Base-by-base conservation (phyloP, 2,113 vertebrate genomes). In the Mobula hypostoma region DNA sequence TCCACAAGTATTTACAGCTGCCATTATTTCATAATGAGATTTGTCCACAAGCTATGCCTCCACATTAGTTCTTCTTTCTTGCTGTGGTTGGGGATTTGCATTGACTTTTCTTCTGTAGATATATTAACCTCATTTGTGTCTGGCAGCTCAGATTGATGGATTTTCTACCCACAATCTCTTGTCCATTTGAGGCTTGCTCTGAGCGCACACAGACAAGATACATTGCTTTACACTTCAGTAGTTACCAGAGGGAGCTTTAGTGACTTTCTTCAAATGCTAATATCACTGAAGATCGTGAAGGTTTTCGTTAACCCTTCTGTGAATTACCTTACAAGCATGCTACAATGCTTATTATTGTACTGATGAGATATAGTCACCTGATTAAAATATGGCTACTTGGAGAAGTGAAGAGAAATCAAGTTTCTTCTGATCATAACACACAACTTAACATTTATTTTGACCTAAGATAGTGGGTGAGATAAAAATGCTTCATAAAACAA, bases 11-110 rank as follows among this genome's bases (percentile, higher is more conserved):
- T 90, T 90, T 90, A 90, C 85, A 90, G n/a, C 85, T 32, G 85
- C 58, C 85, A 90, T 90, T 90, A 90, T 90, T 90, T 90, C 63
- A 32, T 90, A 90, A 90, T 90, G 85, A 90, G 85, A 90, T 90
- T 90, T 90, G 85, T 90, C 85, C 85, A 90, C 85, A 66, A 61
- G 85, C 85, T 66, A 68, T 90, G 61, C 61, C 29, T 90, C 85
- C 61, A 66, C 85, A 36, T 68, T 61, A 66, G 27, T 68, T 90
- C 85, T 90, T 90, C 85, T 63, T 90, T 90, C 85, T 90, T 90
- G 85, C 85, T 32, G 85, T 36, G 85, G 85, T 36, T 17, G 61
- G 85, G 85, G 85, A 90, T 90, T 90, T 90, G 85, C 85, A 90
- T 90, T 17, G 85, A 90, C 61, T 66, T 90, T 90, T 66, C 29